Conservation (phyloP, 2,797 vertebrate genomes). For the Melanotaenia parkinsoni region DNA sequence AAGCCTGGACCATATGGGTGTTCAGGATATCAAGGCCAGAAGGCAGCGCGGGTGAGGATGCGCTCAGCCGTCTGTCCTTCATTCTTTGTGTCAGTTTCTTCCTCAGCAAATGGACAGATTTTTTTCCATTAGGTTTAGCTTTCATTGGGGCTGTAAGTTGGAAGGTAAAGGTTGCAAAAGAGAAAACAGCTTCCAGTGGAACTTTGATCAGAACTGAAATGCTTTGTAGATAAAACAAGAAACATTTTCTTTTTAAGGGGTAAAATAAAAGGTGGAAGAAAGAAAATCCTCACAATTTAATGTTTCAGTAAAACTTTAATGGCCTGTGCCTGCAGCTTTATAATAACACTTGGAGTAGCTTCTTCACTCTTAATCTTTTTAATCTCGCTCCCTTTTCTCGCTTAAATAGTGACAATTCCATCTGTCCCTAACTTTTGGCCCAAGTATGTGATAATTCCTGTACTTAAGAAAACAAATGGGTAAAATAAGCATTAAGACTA, state of each 20-base stretch:
- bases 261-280: too few species aligned
- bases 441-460: slow-evolving; percentile 10
- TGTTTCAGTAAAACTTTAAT: slow-evolving; percentile 27
- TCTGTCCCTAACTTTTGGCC: slow-evolving; percentile 40
- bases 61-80: not conserved
- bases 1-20: slow-evolving; percentile 35
- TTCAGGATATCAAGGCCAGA: slow-evolving; percentile 23
- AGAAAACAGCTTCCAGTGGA: too few species aligned
- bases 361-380: slow-evolving; percentile 33
- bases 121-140: not conserved
- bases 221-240: too few species aligned
- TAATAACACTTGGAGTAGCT: slow-evolving; percentile 17
- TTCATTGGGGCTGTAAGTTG: too few species aligned
- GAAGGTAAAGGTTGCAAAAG: too few species aligned
- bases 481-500: not conserved
- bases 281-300: not conserved
- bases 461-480: slow-evolving; percentile 16
- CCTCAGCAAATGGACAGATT: not conserved
- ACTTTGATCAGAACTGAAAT: too few species aligned
- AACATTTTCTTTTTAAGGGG: too few species aligned
- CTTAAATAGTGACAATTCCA: slow-evolving; percentile 37
- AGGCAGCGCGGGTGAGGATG: not conserved
- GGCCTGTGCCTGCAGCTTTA: not conserved
- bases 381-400: slow-evolving; percentile 33
- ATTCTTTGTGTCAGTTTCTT: slow-evolving; percentile 1